phyloP scores from a whole-genome alignment of 2,113 vertebrate genomes.

The Gnathonemus echidnorhynchus region DNA sequence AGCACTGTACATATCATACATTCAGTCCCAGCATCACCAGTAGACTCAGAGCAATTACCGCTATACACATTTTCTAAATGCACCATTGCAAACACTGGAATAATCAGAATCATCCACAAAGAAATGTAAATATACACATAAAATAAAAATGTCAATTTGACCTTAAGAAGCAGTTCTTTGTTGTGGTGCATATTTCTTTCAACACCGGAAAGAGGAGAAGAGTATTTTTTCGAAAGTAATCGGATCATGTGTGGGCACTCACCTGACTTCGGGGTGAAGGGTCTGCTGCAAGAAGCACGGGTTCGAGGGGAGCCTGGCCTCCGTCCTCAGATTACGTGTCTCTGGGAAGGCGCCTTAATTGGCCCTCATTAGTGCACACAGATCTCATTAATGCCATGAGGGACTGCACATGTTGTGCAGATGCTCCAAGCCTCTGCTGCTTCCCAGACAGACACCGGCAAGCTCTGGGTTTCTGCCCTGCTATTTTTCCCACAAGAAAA shows the following conservation, averaged over 20 bases:
- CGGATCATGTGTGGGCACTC: background rate
- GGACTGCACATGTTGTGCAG: background rate
- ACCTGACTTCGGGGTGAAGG: background rate
- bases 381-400: background rate
- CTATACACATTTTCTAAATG: background rate
- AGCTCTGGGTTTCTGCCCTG: background rate
- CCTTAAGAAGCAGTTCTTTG: background rate
- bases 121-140: background rate
- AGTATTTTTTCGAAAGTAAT: background rate
- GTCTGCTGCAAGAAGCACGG: background rate
- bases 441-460: background rate
- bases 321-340: background rate
- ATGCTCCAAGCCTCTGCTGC: background rate
- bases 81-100: background rate
- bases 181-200: background rate
- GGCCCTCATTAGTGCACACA: background rate
- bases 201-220: background rate
- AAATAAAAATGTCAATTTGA: background rate
- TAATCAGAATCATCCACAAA: background rate
- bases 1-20: background rate
- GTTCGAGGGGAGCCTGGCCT: background rate
- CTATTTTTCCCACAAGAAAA: background rate
- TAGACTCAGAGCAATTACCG: background rate
- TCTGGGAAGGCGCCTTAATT: background rate
- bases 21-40: background rate